A percentile compares a stretch with the other conserved stretches of the same genome.
Conservation (phyloP, 2,888 invertebrate species). For the Psylliodes chrysocephalus region DNA sequence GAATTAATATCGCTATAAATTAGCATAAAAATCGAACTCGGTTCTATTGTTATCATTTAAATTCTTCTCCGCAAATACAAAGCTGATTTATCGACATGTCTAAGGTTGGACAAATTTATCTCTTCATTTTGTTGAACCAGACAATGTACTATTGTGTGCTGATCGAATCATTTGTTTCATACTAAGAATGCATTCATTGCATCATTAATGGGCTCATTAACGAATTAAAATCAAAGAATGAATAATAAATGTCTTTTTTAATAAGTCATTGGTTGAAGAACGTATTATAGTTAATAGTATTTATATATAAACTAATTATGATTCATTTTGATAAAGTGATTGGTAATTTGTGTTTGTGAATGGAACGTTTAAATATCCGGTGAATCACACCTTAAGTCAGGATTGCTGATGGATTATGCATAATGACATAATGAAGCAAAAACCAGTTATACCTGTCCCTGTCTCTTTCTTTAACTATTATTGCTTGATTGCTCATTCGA, state of each 20-base stretch:
- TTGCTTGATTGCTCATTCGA: too few relatives aligned
- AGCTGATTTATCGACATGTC: conserved; percentile 14
- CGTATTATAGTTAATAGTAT: neutral
- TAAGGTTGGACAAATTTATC: conserved; percentile 19
- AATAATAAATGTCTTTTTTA: conserved; percentile 4
- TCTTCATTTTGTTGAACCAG: conserved; percentile 16
- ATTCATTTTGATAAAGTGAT: neutral
- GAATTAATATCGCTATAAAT: conserved; percentile 13
- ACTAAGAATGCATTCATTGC: neutral
- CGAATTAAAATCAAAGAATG: conserved; percentile 3
- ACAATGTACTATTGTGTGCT: conserved; percentile 28
- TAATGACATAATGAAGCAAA: neutral
- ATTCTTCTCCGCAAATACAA: neutral
- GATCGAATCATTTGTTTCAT: conserved; percentile 21
- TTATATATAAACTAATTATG: conserved; percentile 4
- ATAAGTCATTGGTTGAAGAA: too few relatives aligned
- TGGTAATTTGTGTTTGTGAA: conserved; percentile 4
- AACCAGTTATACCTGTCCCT: too few relatives aligned
- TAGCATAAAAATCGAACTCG: conserved; percentile 7
- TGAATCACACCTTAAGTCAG: neutral
- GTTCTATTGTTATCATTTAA: conserved; percentile 9
- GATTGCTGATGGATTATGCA: neutral
- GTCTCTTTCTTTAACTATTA: too few relatives aligned
- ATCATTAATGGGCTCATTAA: conserved; percentile 8
- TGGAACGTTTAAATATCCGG: conserved; percentile 7